Percentiles rank a stretch among this genome's conserved stretches.
These are phyloP conservation scores for Lordiphosa collinella DNA, from an alignment of 1,140 invertebrate species.

Conservation along the genomic window DNA sequence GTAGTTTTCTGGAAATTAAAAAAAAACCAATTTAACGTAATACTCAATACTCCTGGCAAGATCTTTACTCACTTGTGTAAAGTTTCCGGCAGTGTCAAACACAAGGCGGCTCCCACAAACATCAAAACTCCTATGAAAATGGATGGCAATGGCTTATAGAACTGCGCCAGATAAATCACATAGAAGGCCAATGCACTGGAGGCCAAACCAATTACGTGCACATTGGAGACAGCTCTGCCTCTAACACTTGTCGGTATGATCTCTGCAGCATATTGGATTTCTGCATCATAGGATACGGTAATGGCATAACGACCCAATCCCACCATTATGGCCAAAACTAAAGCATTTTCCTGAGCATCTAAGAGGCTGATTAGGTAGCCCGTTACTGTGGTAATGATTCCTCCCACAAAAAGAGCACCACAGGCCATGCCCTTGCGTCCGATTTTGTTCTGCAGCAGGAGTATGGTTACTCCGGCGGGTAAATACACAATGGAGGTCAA, in stretches of 20 bases:
- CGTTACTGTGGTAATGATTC: constrained; percentile 79
- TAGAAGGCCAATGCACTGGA: constrained; percentile 65
- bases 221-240: constrained; percentile 81
- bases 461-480: constrained; percentile 81
- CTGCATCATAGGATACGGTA: constrained; percentile 83
- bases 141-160: constrained; percentile 81
- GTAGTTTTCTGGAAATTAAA: constrained; percentile 79
- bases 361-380: constrained; percentile 51
- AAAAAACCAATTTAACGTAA: too few species aligned
- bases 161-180: constrained; percentile 78
- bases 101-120: constrained; percentile 81
- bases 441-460: constrained; percentile 81
- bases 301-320: constrained; percentile 83
- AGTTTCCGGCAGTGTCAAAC: constrained; percentile 83
- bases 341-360: constrained; percentile 46
- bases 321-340: constrained; percentile 56
- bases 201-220: constrained; percentile 81
- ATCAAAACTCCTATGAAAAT: constrained; percentile 81
- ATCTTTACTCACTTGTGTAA: constrained; percentile 71
- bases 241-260: constrained; percentile 84
- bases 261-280: constrained; percentile 84
- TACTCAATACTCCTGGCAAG: too few species aligned
- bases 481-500: constrained; percentile 81
- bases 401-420: constrained; percentile 80
- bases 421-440: constrained; percentile 82